Evolutionary conservation across 2,797 vertebrate species (phyloP), one percentile per base, ranked within the genome.

Genomic region (Tadarida brasiliensis): DNA sequence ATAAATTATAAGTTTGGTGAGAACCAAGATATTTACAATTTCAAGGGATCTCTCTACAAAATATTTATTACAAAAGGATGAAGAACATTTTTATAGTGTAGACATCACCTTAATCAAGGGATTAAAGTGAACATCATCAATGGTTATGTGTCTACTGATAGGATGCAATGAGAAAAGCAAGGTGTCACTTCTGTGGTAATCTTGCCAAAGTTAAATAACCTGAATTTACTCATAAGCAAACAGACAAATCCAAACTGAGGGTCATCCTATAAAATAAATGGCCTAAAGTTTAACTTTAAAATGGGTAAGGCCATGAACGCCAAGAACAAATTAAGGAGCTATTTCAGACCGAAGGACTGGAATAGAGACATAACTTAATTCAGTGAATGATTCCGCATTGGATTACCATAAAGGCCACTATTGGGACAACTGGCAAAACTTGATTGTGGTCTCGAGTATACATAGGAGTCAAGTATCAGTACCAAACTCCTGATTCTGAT

Each of bases 161-260:
- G 39, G 35, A 39, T 24, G 3, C 35, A 83, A 61, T 35, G 35
- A 71, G 73, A 85, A 80, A 90, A 77, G 7, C 63, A 26, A 47
- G 35, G 28, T 30, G 54, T 61, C 15, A 61, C 3, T 67, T 88
- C 19, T 59, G n/a, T 92, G 22, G 84, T 57, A 81, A 54, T 35
- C 80, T n/a, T 82, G 6, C 28, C 63, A 49, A 78, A 78, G 33
- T 7, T 70, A 51, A 92, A 85, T 87, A 87, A 83, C 33, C 59
- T 39, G 22, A 90, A 86, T 81, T 84, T 89, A 68, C n/a, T 73
- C 57, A 59, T 44, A 84, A 80, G 67, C 24, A 93, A 73, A 61
- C 11, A 86, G 11, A 16, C 14, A 94, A 71, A 24, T 51, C 22
- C 28, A 73, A 81, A 56, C 24, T 56, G 39, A 88, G 35, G 26